A percentile compares a stretch with the other conserved stretches of the same genome.
Conservation (phyloP, 2,888 invertebrate genomes). For the Podabrus alpinus region DNA sequence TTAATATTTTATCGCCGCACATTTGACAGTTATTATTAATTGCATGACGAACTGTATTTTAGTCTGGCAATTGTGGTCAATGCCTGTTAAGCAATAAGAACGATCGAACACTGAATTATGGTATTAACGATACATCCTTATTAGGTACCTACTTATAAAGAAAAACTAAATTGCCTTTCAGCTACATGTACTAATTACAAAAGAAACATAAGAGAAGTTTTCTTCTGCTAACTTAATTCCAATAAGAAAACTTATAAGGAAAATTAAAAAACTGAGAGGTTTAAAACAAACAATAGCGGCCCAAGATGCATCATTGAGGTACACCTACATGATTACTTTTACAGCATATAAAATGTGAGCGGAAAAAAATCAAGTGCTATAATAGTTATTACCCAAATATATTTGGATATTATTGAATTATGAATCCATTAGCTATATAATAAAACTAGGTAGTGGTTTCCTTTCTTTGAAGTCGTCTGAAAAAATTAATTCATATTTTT, state of each 20-base stretch:
- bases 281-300: no score
- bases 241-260: background rate
- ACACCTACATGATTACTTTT: no score
- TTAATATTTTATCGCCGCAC: conserved; percentile 38
- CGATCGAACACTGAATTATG: background rate
- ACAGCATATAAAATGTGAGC: no score
- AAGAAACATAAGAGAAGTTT: background rate
- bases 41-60: conserved; percentile 22
- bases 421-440: background rate
- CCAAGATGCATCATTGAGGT: no score
- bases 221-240: background rate
- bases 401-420: no score
- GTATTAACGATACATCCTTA: background rate
- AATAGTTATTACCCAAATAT: no score
- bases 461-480: background rate
- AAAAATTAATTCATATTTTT: background rate
- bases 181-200: background rate
- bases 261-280: background rate
- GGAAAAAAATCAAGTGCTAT: no score
- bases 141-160: background rate
- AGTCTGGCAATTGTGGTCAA: conserved; percentile 26
- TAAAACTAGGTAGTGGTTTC: background rate
- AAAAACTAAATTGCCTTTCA: background rate
- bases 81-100: conserved; percentile 35
- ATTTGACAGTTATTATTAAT: conserved; percentile 32